phyloP scores from a whole-genome alignment of 2,113 vertebrate genomes.

The Micromys minutus region DNA sequence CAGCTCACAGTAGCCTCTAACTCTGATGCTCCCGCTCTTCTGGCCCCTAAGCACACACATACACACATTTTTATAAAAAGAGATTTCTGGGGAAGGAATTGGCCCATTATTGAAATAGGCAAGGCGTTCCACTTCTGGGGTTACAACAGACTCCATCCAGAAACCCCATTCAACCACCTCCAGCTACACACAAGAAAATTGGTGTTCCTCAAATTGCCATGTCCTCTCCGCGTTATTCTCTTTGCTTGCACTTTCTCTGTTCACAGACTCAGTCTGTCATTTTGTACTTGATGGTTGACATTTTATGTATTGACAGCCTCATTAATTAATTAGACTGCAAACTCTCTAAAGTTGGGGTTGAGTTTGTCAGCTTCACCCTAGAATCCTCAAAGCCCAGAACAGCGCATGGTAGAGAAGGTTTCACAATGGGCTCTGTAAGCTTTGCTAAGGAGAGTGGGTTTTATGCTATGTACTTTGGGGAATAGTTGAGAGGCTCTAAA shows the following conservation, averaged over 20 bases:
- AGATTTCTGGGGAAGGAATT: slow-evolving; percentile 5
- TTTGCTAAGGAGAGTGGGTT: not conserved
- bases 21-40: not conserved
- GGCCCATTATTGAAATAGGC: not conserved
- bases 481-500: slow-evolving; percentile 15
- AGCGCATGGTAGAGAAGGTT: not conserved
- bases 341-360: not conserved
- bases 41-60: not conserved
- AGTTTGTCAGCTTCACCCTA: not conserved
- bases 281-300: not conserved
- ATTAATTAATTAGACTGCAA: slow-evolving; percentile 3
- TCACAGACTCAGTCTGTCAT: not conserved
- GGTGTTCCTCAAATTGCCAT: slow-evolving; percentile 23
- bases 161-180: not conserved
- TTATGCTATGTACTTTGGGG: not conserved
- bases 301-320: slow-evolving; percentile 19
- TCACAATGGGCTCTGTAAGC: not conserved
- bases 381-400: not conserved
- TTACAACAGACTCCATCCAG: not conserved
- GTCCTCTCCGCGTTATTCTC: not conserved
- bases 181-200: not conserved
- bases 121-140: slow-evolving; percentile 17
- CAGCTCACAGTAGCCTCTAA: not conserved
- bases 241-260: not conserved
- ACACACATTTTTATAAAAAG: not conserved